Base-by-base conservation (phyloP, 2,797 vertebrate species). In the Trachurus trachurus region DNA sequence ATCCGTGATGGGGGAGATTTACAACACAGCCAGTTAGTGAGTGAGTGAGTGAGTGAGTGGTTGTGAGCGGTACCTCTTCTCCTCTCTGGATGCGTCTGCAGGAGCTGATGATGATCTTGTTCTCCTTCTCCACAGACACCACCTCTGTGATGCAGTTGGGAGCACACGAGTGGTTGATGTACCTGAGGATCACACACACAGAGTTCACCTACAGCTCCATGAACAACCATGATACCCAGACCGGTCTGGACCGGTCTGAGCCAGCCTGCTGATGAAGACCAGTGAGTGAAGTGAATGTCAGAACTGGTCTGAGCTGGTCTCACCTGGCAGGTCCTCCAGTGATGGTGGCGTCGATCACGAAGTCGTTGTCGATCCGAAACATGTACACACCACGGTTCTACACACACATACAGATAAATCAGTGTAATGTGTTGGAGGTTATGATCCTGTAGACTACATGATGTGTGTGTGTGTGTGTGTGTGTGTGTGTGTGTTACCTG, bases 71-170 rank as follows among this genome's bases (percentile, higher is more conserved):
- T 92, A 99, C 98, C 97, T 99, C 98, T 80, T 99, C 98, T 89
- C 98, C 98, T 70, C 97, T 98, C 94, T 99, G 97, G 90, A 99
- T 99, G 84, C 97, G 96, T 72, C 97, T 94, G 85, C 93, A 98
- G 92, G 98, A 98, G 95, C 97, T 99, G 88, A 99, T 99, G 95
- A 99, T 97, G 66, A 99, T 99, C 87, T 98, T 99, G 94, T 98
- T 97, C 87, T 96, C 98, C 91, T 96, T 96, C 93, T 99, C 98
- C 71, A 99, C 97, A 0, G 96, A 97, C 54, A 99, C 98, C 82
- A 97, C 97, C 89, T 99, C 98, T 0, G 98, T 97, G 91, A 99
- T 97, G 61, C 98, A 99, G 91, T 99, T 99, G 0, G 98, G 98
- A 0, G 97, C 96, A 85, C 98, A 99, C 0, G 97, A 99, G 90